These are phyloP conservation scores for Neoniphon sammara DNA, from an alignment of 2,797 vertebrate genomes.

Conservation along the genomic window DNA sequence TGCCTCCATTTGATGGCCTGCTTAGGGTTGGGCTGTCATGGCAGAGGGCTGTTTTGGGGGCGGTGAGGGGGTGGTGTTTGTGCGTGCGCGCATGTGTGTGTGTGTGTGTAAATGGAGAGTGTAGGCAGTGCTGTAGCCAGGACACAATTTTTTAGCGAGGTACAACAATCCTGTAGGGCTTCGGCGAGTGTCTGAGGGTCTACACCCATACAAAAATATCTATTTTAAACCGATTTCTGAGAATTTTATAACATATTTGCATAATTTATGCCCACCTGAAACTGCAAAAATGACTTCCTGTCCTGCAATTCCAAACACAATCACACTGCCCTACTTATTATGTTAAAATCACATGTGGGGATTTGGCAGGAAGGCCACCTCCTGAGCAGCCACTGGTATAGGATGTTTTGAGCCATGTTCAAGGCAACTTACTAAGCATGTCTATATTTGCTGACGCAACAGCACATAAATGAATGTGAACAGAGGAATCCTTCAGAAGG, in stretches of 20 bases:
- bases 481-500: too few relatives aligned
- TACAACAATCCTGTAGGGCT: not conserved
- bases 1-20: constrained; percentile 49
- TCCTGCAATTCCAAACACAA: constrained; percentile 27
- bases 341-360: constrained; percentile 24
- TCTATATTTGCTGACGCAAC: constrained; percentile 4
- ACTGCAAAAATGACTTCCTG: constrained; percentile 1
- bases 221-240: constrained; percentile 36
- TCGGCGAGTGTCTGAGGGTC: not conserved
- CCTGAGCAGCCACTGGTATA: constrained; percentile 16
- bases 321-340: constrained; percentile 27
- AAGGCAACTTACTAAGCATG: constrained; percentile 34
- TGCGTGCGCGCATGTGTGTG: too few relatives aligned
- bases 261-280: constrained; percentile 51
- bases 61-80: too few relatives aligned
- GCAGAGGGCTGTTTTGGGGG: not conserved
- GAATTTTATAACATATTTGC: constrained; percentile 38
- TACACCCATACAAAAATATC: not conserved
- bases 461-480: too few relatives aligned
- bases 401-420: constrained; percentile 33
- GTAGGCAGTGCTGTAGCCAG: constrained; percentile 1
- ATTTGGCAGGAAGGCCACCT: constrained; percentile 24
- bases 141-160: constrained; percentile 8
- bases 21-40: constrained; percentile 49
- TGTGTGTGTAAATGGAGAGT: not conserved